phyloP scores from a whole-genome alignment of 2,113 vertebrate genomes.

The Uropsilus gracilis region DNA sequence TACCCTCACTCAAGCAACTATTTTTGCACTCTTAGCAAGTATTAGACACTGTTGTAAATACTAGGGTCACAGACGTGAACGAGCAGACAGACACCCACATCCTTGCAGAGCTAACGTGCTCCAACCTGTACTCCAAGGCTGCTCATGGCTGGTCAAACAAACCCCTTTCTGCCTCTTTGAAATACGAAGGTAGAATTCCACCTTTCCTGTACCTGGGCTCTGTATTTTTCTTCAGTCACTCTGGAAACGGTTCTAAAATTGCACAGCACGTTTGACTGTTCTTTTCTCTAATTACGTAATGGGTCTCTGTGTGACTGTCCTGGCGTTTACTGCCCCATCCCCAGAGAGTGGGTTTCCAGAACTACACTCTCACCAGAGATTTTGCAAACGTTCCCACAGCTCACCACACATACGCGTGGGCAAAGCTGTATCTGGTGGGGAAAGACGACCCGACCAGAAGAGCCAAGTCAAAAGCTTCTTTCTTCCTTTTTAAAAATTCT shows the following conservation, averaged over 20 bases:
- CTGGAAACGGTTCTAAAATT: not conserved
- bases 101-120: not conserved
- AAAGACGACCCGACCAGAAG: not conserved
- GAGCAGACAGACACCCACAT: not conserved
- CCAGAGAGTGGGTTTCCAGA: not conserved
- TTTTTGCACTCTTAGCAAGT: not conserved
- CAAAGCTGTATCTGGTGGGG: not conserved
- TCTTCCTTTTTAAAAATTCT: not conserved
- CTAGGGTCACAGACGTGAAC: not conserved
- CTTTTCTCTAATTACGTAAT: not conserved
- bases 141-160: not conserved
- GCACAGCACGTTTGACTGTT: no score
- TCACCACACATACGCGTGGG: not conserved
- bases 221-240: not conserved
- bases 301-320: not conserved
- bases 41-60: not conserved
- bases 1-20: not conserved
- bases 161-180: not conserved
- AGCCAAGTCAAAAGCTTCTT: not conserved
- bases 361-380: not conserved
- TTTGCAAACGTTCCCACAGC: rapidly evolving
- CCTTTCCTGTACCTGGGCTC: not conserved
- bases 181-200: not conserved
- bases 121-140: not conserved
- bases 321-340: not conserved